Percentiles rank a stretch among this genome's conserved stretches.
These are phyloP conservation scores for Heterodera schachtii DNA, from an alignment of 1,140 invertebrate species.

Conservation along the genomic window DNA sequence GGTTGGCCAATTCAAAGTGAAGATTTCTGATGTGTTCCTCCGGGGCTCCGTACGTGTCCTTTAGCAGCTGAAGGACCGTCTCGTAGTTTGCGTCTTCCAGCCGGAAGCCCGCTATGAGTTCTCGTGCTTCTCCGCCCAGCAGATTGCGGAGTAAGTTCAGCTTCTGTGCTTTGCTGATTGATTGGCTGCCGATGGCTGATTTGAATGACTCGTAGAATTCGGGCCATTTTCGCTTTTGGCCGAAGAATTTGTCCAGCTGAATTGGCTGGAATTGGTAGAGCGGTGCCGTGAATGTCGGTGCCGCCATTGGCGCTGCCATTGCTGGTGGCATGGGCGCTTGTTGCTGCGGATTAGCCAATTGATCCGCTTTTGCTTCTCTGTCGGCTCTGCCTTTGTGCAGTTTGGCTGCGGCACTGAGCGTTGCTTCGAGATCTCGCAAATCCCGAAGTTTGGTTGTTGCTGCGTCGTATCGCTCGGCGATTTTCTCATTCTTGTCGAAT, in stretches of 20 bases:
- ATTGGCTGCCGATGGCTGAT: background rate
- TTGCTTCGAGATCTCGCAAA: background rate
- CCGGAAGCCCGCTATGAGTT: conserved; percentile 7
- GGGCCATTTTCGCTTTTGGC: background rate
- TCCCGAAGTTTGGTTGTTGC: background rate
- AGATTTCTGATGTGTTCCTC: background rate
- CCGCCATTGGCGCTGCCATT: background rate
- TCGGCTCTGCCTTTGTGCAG: background rate
- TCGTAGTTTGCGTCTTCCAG: conserved; percentile 12
- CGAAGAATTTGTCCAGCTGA: no score
- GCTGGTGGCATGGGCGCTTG: background rate
- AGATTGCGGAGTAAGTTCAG: background rate
- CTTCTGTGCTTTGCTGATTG: background rate
- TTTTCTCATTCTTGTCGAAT: background rate
- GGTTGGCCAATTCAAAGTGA: background rate
- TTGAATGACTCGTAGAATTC: conserved; percentile 14
- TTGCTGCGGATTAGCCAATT: background rate
- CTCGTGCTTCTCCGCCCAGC: background rate
- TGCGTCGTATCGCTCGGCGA: background rate
- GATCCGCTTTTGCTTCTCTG: background rate
- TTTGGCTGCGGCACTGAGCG: background rate
- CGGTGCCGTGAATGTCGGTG: background rate
- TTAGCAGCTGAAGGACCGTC: background rate
- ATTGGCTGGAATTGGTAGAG: background rate
- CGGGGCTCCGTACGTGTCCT: background rate